These are phyloP conservation scores for Platypus cylindrus DNA, from an alignment of 2,888 invertebrate genomes.

Conservation along the genomic window DNA sequence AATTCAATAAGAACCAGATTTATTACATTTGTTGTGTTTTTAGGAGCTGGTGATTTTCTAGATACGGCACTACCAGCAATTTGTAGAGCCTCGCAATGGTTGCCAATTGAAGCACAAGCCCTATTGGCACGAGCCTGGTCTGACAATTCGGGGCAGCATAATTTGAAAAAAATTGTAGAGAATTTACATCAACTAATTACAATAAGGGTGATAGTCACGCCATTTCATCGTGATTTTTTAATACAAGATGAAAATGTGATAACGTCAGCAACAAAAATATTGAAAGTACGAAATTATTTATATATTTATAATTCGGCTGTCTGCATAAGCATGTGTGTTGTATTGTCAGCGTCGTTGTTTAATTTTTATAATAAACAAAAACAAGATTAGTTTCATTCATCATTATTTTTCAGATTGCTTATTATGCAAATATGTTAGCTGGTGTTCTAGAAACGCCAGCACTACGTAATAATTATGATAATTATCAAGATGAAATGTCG, in stretches of 20 bases:
- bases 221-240: slow-evolving; percentile 56
- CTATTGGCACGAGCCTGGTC: slow-evolving; percentile 73
- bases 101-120: slow-evolving; percentile 65
- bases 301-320: not conserved
- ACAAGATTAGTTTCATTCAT: no score
- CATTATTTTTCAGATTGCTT: slow-evolving; percentile 55
- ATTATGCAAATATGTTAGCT: slow-evolving; percentile 78
- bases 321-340: slow-evolving; percentile 4
- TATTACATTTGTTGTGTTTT: slow-evolving; percentile 10
- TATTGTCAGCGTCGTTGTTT: no score
- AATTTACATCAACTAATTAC: slow-evolving; percentile 82
- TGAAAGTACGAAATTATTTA: slow-evolving; percentile 55
- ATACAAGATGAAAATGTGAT: slow-evolving; percentile 79
- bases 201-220: slow-evolving; percentile 65
- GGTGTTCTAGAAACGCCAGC: slow-evolving; percentile 61
- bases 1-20: no score
- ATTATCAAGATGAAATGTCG: slow-evolving; percentile 43
- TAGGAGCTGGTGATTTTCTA: slow-evolving; percentile 66
- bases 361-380: no score
- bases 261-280: slow-evolving; percentile 73
- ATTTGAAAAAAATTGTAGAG: slow-evolving; percentile 55
- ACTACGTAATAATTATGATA: slow-evolving; percentile 40
- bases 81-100: slow-evolving; percentile 60
- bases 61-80: slow-evolving; percentile 70
- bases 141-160: slow-evolving; percentile 39